Evolutionary conservation across 2,113 vertebrate species (phyloP).

Genomic region (Illadopsis cleaveri): DNA sequence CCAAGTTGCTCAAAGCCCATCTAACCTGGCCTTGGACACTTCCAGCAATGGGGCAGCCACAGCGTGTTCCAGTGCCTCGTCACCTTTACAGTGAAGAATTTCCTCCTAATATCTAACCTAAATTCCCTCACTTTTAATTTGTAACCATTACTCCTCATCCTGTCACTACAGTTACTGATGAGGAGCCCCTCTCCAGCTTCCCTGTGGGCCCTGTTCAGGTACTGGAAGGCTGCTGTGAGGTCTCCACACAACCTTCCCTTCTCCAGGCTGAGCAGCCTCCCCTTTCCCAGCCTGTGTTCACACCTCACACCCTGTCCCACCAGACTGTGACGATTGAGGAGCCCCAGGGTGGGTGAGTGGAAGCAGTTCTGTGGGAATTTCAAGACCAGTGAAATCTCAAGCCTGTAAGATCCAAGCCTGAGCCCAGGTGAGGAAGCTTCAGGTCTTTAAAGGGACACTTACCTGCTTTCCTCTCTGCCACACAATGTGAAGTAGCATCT

Average conservation of each 20-base stretch:
- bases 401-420: background rate
- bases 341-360: background rate
- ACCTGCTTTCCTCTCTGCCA: background rate
- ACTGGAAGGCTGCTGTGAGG: background rate
- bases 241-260: background rate
- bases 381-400: background rate
- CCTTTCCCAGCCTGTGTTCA: background rate
- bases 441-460: background rate
- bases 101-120: background rate
- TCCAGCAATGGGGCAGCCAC: background rate
- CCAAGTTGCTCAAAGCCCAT: too few species aligned
- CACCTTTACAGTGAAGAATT: background rate
- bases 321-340: background rate
- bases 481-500: background rate
- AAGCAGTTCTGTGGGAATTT: background rate
- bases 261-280: background rate
- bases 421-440: background rate
- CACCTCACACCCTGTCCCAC: background rate
- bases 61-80: background rate
- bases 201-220: background rate
- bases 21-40: background rate
- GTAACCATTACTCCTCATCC: too few species aligned
- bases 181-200: background rate
- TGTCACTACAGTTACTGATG: background rate
- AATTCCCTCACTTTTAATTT: background rate